These are phyloP conservation scores for Crocallis elinguaria DNA, from an alignment of 2,888 invertebrate genomes.

Conservation along the genomic window DNA sequence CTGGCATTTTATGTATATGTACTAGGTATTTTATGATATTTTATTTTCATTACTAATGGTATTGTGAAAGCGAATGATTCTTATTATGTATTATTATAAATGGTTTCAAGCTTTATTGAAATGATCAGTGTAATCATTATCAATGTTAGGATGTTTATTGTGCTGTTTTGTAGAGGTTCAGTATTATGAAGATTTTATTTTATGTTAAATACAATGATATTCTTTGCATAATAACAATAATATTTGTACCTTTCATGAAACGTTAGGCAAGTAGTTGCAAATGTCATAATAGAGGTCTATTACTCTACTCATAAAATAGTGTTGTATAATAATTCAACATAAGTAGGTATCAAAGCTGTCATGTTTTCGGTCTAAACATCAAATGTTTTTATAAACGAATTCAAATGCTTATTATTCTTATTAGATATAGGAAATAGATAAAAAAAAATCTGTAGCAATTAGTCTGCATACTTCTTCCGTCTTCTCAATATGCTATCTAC, in stretches of 20 bases:
- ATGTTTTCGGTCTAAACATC: not conserved
- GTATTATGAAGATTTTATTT: conserved; percentile 3
- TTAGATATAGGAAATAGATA: conserved; percentile 5
- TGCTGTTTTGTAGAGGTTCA: not conserved
- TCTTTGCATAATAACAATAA: not conserved
- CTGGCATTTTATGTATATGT: no score
- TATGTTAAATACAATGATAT: not conserved
- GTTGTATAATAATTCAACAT: no score
- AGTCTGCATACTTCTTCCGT: conserved; percentile 10
- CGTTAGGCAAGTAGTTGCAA: not conserved
- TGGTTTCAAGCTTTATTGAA: conserved; percentile 10
- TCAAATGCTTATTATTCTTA: conserved; percentile 16
- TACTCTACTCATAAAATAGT: no score
- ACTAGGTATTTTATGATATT: no score
- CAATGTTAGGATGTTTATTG: not conserved
- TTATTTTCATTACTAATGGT: no score
- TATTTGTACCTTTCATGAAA: not conserved
- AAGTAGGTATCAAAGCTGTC: no score
- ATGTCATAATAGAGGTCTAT: no score
- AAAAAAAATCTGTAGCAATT: conserved; percentile 1
- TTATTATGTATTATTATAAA: not conserved
- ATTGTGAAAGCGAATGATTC: not conserved
- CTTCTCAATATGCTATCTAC: conserved; percentile 16
- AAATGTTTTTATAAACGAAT: not conserved
- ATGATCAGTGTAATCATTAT: not conserved